Evolutionary conservation across 2,113 vertebrate genomes (phyloP).

Genomic region (Mesitornis unicolor): DNA sequence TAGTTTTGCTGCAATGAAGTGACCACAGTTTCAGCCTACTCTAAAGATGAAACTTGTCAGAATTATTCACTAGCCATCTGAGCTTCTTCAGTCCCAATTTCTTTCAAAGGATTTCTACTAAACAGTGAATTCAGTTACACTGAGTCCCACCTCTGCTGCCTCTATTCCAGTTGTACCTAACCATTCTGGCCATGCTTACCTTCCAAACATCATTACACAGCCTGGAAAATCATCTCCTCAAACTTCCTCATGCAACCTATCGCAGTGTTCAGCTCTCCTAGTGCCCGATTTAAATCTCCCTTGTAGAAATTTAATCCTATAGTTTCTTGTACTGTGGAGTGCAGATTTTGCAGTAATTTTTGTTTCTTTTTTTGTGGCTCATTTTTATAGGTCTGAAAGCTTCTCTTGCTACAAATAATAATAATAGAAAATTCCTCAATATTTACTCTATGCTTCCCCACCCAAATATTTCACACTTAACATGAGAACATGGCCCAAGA

Average conservation of each 20-base stretch:
- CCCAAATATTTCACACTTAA: neutral
- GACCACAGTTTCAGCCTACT: neutral
- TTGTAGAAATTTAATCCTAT: neutral
- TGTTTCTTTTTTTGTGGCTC: neutral
- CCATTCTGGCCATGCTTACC: neutral
- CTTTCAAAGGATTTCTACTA: neutral
- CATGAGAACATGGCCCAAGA: neutral
- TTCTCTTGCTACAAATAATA: neutral
- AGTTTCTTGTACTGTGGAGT: neutral
- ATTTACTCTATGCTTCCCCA: neutral
- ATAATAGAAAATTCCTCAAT: neutral
- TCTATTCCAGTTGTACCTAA: neutral
- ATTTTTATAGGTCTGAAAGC: neutral
- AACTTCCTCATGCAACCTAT: neutral
- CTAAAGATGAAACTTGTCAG: neutral
- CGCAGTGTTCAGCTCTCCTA: neutral
- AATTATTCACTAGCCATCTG: neutral
- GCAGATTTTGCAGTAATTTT: neutral
- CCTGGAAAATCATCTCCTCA: neutral
- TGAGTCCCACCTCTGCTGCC: fast-evolving
- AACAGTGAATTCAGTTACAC: neutral
- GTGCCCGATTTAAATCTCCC: neutral
- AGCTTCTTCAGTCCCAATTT: neutral
- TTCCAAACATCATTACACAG: neutral
- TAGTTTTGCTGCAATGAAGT: neutral